phyloP scores from a whole-genome alignment of 2,113 vertebrate genomes.

The Hucho hucho region DNA sequence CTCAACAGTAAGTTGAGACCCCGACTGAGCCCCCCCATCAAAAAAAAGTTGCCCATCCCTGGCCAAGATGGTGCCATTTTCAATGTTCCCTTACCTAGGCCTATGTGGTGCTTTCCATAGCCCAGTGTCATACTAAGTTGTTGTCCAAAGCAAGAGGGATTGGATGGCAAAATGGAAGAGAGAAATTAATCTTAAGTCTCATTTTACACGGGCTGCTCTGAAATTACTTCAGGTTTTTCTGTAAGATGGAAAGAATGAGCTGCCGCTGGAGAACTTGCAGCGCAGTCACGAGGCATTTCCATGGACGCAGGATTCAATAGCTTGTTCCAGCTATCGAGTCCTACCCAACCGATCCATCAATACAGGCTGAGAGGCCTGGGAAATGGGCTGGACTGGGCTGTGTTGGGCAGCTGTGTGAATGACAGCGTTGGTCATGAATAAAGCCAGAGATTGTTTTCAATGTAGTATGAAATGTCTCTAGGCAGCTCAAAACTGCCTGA shows the following conservation, averaged over 20 bases:
- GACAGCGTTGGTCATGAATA: neutral
- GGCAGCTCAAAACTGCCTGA: neutral
- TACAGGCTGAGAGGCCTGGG: neutral
- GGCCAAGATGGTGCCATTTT: too few relatives aligned
- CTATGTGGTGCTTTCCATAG: neutral
- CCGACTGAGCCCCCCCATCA: too few relatives aligned
- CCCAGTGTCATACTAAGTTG: too few relatives aligned
- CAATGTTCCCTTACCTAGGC: too few relatives aligned
- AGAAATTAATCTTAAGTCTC: neutral
- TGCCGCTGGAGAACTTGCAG: neutral
- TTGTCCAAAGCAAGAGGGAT: neutral
- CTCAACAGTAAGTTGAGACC: too few relatives aligned
- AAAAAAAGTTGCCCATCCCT: too few relatives aligned
- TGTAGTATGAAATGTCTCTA: neutral
- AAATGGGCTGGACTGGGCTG: neutral
- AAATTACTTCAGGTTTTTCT: neutral
- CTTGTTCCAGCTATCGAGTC: conserved; percentile 30
- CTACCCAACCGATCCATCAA: conserved; percentile 6
- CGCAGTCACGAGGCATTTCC: conserved; percentile 2
- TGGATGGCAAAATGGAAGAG: neutral
- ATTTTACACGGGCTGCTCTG: neutral
- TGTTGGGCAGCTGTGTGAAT: neutral
- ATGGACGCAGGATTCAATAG: neutral
- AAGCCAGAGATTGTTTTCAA: neutral
- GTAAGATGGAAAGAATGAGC: neutral